Evolutionary conservation across 2,797 vertebrate species (phyloP).

Genomic region (Lophura swinhoii): DNA sequence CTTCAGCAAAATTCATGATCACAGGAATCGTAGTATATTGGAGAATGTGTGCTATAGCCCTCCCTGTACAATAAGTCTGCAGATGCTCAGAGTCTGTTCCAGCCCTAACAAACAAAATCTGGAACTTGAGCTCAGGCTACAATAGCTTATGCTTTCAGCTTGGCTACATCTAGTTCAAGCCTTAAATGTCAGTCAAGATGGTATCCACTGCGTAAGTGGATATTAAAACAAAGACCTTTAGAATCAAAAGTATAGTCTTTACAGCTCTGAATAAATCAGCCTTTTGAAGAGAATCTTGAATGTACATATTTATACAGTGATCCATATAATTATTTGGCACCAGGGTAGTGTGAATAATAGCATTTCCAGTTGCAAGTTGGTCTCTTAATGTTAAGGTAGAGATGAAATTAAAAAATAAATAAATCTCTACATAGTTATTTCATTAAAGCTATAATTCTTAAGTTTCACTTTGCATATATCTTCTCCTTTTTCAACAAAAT

Average conservation of each 20-base stretch:
- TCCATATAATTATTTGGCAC: conserved; percentile 4
- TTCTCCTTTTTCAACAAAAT: background rate
- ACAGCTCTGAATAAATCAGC: background rate
- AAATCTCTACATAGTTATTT: background rate
- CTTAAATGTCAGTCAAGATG: conserved; percentile 39
- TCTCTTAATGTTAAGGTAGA: background rate
- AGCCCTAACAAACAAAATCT: background rate
- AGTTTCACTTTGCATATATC: background rate
- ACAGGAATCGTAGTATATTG: background rate
- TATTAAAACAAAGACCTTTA: conserved; percentile 20
- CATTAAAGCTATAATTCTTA: background rate
- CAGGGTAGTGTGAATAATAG: background rate
- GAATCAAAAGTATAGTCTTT: background rate
- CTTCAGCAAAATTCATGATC: background rate
- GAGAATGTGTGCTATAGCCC: background rate
- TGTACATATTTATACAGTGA: background rate
- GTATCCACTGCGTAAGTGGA: background rate
- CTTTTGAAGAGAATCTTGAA: background rate
- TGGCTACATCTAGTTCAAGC: background rate
- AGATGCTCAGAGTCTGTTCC: conserved; percentile 1
- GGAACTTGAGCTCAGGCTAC: background rate
- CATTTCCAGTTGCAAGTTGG: background rate
- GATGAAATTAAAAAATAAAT: background rate
- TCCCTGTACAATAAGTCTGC: background rate
- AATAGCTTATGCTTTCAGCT: conserved; percentile 7